Evolutionary conservation across 2,797 vertebrate species (phyloP).

Genomic region (Enteromius paludinosus): DNA sequence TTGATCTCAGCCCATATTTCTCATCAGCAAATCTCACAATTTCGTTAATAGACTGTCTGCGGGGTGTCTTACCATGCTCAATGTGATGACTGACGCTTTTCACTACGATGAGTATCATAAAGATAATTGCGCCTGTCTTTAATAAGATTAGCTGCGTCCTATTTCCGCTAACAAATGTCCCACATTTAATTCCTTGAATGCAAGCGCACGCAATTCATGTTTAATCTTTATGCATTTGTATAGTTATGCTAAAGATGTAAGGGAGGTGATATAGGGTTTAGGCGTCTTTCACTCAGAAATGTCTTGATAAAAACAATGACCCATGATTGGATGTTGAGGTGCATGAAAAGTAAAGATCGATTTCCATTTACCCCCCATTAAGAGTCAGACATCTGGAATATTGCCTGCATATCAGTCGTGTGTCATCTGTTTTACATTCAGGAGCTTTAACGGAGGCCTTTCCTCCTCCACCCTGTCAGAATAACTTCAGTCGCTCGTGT

Average conservation of each 20-base stretch:
- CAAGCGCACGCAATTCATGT: slow-evolving; percentile 22
- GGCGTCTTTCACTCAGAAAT: background rate
- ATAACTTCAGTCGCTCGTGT: slow-evolving; percentile 72
- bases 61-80: slow-evolving; percentile 12
- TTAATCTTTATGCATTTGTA: slow-evolving; percentile 25
- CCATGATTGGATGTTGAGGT: slow-evolving; percentile 78
- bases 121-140: slow-evolving; percentile 47
- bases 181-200: slow-evolving; percentile 40
- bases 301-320: slow-evolving; percentile 70
- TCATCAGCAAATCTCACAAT: slow-evolving; percentile 35
- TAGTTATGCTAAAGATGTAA: background rate
- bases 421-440: slow-evolving; percentile 84
- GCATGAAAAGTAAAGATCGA: slow-evolving; percentile 77
- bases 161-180: slow-evolving; percentile 41
- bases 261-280: background rate
- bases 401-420: slow-evolving; percentile 62
- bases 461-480: slow-evolving; percentile 78
- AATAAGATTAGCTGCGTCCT: slow-evolving; percentile 39
- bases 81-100: slow-evolving; percentile 42
- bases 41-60: slow-evolving; percentile 37
- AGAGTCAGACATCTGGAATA: slow-evolving; percentile 83
- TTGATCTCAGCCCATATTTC: slow-evolving; percentile 30
- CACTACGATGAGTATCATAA: slow-evolving; percentile 40
- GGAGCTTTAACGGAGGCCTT: slow-evolving; percentile 73
- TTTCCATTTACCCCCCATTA: slow-evolving; percentile 84